Evolutionary conservation across 2,797 vertebrate species (phyloP).

Genomic region (Platalea minor): DNA sequence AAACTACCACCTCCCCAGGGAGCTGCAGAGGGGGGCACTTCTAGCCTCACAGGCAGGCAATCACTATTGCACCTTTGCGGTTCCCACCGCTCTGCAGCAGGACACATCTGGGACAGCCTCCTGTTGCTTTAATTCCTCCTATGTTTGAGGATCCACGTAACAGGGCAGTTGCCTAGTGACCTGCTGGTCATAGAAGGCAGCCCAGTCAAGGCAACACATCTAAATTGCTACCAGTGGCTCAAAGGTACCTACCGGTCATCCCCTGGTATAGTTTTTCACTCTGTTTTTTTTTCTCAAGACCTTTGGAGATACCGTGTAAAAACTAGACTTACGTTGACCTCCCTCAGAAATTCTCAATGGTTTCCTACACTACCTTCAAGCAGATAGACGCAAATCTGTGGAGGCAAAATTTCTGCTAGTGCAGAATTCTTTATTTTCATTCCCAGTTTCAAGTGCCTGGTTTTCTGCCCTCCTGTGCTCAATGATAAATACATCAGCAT

Average conservation of each 20-base stretch:
- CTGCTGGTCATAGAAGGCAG: background rate
- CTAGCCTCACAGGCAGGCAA: background rate
- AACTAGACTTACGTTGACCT: background rate
- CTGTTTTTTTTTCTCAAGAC: background rate
- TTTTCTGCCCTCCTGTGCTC: background rate
- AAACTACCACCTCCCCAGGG: background rate
- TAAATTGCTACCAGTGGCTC: background rate
- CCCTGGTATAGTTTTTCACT: background rate
- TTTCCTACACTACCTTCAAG: background rate
- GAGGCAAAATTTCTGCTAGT: background rate
- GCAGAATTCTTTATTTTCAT: background rate
- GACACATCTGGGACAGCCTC: background rate
- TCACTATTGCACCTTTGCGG: background rate
- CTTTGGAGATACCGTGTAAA: background rate
- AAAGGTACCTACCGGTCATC: background rate
- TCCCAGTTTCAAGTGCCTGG: background rate
- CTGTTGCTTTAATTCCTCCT: background rate
- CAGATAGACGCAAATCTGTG: accelerated
- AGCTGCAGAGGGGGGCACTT: background rate
- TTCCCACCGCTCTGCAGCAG: background rate
- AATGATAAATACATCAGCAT: background rate
- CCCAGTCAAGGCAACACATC: background rate
- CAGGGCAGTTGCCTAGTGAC: background rate
- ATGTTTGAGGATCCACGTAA: background rate
- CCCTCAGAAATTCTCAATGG: background rate